Evolutionary conservation across 2,888 invertebrate species (phyloP), one percentile per base, ranked within the genome.

Genomic region (Tiphia femorata): DNA sequence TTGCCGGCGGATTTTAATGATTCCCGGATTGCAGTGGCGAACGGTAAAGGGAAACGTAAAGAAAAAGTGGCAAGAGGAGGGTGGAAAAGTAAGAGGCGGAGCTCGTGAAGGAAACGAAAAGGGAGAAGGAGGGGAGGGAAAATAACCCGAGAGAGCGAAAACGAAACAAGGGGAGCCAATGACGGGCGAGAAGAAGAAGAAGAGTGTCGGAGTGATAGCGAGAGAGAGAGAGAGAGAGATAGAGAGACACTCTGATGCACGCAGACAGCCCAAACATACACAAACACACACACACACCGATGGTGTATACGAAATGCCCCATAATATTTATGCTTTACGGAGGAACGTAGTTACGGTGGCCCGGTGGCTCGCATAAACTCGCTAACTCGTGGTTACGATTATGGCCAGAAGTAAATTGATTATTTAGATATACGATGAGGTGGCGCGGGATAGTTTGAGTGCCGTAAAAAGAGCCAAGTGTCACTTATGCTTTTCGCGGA

Each of bases 381-480:
- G 72, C 76, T 76, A 78, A 79, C 80, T 79, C 78, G 75, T 74
- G 76, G 78, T 80, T 81, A 81, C 80, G 81, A 80, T 81, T 81
- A 81, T 81, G 79, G 78, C 72, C 67, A 64, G 70, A 66, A 67
- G 75, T 76, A 78, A 79, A 81, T 81, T 80, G 79, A 81, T 81
- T 79, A 81, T 81, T 81, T 75, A 80, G 76, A 77, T 75, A 76
- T 77, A 76, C 75, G 77, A 76, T 60, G 72, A 73, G 67, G 53
- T 56, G 58, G 64, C 53, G 52, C 61, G 51, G 64, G 73, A 74
- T 73, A 73, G 75, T 73, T 77, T 71, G 70, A 73, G 70, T 69
- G 74, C 72, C 75, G 71, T 80, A 77, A 79, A 81, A 81, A 81
- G 71, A 73, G 73, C 72, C 70, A 75, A 76, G 78, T 75, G 76